These are phyloP conservation scores for Pterocles burchelli DNA, from an alignment of 2,113 vertebrate species.

Conservation along the genomic window DNA sequence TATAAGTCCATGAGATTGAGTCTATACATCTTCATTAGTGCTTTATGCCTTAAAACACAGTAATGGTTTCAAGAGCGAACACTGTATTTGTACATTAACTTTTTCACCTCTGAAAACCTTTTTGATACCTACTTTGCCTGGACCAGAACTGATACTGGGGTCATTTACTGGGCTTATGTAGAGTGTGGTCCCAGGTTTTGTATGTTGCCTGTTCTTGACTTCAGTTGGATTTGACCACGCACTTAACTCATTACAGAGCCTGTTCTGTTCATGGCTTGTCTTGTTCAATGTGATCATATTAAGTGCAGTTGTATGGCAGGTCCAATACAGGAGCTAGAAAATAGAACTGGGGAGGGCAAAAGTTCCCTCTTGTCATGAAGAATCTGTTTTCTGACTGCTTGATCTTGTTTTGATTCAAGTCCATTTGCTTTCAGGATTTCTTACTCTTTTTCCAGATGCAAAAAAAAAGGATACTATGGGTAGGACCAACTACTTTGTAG, in stretches of 20 bases:
- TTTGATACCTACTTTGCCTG: not conserved
- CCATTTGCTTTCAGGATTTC: not conserved
- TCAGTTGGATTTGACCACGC: not conserved
- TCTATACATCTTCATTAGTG: conserved; percentile 77
- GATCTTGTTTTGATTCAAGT: not conserved
- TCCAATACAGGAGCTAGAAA: not conserved
- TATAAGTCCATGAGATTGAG: conserved; percentile 70
- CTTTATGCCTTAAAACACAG: conserved; percentile 66
- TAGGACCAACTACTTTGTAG: not conserved
- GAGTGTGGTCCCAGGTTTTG: not conserved
- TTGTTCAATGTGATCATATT: not conserved
- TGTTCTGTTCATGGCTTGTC: conserved; percentile 10
- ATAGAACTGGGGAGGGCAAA: not conserved
- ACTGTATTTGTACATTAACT: conserved; percentile 51
- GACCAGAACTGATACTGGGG: not conserved
- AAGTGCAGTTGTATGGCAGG: not conserved
- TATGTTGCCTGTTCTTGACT: not conserved
- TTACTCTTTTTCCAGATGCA: not conserved
- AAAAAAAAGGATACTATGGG: not conserved
- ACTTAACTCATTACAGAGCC: not conserved
- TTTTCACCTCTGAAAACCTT: conserved; percentile 37
- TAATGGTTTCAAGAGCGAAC: conserved; percentile 55
- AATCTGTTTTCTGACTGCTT: not conserved
- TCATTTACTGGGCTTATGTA: not conserved
- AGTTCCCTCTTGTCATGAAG: not conserved